Percentiles rank a stretch among this genome's conserved stretches.
phyloP scores from a whole-genome alignment of 2,888 invertebrate genomes.

The Liopterus haemorrhoidalis region DNA sequence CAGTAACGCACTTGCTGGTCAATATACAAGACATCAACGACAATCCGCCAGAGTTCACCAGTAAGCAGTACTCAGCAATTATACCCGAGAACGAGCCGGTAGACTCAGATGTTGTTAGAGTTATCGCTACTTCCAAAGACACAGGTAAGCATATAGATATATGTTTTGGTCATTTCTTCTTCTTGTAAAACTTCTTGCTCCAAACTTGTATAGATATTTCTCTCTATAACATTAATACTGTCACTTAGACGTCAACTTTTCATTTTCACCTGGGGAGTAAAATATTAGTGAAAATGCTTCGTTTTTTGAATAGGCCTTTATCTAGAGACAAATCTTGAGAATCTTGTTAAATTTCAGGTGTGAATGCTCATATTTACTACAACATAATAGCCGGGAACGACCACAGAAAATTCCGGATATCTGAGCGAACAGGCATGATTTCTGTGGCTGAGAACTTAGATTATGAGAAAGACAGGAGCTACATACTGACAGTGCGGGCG shows the following conservation, averaged over 20 bases:
- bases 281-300: too few species aligned
- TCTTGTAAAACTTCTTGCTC: too few species aligned
- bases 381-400: conserved; percentile 83
- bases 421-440: conserved; percentile 68
- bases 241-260: too few species aligned
- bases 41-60: conserved; percentile 90
- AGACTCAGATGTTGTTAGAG: conserved; percentile 73
- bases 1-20: conserved; percentile 63
- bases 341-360: too few species aligned
- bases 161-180: too few species aligned
- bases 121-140: conserved; percentile 87
- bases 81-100: conserved; percentile 72
- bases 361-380: conserved; percentile 88
- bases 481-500: conserved; percentile 83
- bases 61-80: conserved; percentile 68
- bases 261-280: too few species aligned
- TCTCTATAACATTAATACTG: too few species aligned
- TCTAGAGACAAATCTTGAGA: too few species aligned
- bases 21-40: conserved; percentile 90
- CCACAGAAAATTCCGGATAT: conserved; percentile 74
- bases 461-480: conserved; percentile 79
- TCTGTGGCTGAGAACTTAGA: conserved; percentile 73
- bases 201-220: too few species aligned
- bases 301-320: too few species aligned
- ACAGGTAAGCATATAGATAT: too few species aligned